Percentiles rank a stretch among this genome's conserved stretches.
These are phyloP conservation scores for Manis javanica DNA, from an alignment of 2,797 vertebrate species.

Conservation along the genomic window DNA sequence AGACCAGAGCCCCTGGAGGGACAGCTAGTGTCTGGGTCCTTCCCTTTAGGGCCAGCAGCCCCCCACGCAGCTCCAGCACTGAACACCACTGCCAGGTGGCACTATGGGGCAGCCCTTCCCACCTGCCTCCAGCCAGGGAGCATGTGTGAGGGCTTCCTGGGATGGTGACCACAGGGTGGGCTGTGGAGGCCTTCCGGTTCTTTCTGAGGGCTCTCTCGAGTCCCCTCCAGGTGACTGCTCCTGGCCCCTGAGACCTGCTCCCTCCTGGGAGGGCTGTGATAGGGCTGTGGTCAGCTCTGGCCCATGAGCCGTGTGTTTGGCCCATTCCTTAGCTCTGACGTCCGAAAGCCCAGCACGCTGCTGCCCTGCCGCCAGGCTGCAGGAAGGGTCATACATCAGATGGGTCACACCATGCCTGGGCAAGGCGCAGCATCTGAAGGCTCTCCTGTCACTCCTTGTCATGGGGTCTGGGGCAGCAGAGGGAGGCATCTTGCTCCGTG, in stretches of 20 bases:
- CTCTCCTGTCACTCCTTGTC: background rate
- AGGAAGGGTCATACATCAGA: background rate
- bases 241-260: too few species aligned
- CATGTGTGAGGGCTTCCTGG: background rate
- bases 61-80: background rate
- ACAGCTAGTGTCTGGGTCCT: background rate
- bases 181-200: too few species aligned
- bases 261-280: background rate
- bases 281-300: background rate
- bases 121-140: background rate
- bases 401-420: accelerated
- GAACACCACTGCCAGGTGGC: too few species aligned
- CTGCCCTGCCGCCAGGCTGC: background rate
- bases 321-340: background rate
- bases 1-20: background rate
- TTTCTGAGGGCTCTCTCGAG: background rate
- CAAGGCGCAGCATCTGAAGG: background rate
- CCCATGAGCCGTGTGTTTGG: accelerated
- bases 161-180: background rate
- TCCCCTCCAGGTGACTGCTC: too few species aligned
- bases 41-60: background rate
- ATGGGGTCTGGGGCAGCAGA: background rate
- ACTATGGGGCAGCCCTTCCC: background rate
- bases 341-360: background rate
- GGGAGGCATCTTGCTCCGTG: background rate